A percentile compares a stretch with the other conserved stretches of the same genome.
Evolutionary conservation across 2,888 invertebrate genomes (phyloP).

Genomic region (Tenthredo amoena): DNA sequence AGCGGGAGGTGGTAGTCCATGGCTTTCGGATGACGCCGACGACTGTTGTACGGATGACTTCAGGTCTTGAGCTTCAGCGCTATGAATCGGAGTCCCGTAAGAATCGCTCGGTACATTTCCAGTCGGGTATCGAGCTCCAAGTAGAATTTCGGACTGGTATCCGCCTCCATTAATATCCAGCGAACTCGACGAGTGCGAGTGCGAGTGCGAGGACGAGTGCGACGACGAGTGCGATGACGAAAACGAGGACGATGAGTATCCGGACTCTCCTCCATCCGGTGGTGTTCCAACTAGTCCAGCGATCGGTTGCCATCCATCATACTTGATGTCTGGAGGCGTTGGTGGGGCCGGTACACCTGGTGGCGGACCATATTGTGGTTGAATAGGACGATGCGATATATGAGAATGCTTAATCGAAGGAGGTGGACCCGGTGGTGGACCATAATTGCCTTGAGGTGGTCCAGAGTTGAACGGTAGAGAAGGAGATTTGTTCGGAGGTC

Average conservation of each 20-base stretch:
- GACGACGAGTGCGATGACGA: conserved; percentile 33
- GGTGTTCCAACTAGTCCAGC: conserved; percentile 81
- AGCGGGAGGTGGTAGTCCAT: conserved; percentile 73
- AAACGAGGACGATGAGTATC: conserved; percentile 36
- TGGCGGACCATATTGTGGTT: conserved; percentile 78
- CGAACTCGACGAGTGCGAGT: conserved; percentile 34
- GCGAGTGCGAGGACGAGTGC: neutral
- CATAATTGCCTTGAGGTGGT: conserved; percentile 61
- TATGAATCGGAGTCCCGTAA: conserved; percentile 79
- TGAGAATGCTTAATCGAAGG: conserved; percentile 56
- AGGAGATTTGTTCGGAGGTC: conserved; percentile 66
- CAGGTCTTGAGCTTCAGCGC: conserved; percentile 72
- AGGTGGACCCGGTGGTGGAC: conserved; percentile 63
- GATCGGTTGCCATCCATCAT: conserved; percentile 94
- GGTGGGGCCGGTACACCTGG: conserved; percentile 87
- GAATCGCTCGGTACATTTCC: conserved; percentile 78
- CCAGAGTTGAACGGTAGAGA: conserved; percentile 48
- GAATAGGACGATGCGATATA: conserved; percentile 60
- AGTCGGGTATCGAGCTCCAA: conserved; percentile 28
- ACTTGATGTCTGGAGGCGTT: conserved; percentile 87
- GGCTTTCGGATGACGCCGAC: conserved; percentile 64
- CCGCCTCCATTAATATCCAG: conserved; percentile 6
- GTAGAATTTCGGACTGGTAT: conserved; percentile 3
- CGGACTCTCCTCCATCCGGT: conserved; percentile 49
- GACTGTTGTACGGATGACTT: conserved; percentile 70